phyloP scores from a whole-genome alignment of 2,797 vertebrate species.

The Sitta carolinensis region DNA sequence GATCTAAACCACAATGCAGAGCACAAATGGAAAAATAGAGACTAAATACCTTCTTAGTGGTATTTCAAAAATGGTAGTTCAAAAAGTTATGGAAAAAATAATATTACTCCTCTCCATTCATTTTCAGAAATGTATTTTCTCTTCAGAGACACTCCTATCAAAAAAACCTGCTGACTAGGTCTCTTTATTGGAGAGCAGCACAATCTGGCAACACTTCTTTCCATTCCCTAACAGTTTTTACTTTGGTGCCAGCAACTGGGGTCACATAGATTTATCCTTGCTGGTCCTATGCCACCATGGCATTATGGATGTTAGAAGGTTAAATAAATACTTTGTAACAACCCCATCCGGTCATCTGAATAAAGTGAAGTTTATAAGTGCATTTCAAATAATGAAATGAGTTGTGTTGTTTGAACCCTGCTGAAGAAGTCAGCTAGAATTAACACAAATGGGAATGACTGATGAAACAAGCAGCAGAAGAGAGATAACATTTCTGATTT shows the following conservation, averaged over 20 bases:
- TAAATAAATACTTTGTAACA: slow-evolving; percentile 8
- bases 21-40: neutral
- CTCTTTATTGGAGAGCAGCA: neutral
- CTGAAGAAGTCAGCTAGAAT: neutral
- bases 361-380: neutral
- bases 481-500: neutral
- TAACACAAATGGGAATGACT: neutral
- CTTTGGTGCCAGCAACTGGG: neutral
- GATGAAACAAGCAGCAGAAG: neutral
- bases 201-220: neutral
- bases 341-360: neutral
- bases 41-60: neutral
- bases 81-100: neutral
- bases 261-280: neutral
- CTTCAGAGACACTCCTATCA: neutral
- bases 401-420: neutral
- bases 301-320: neutral
- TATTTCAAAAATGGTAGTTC: neutral
- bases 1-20: neutral
- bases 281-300: neutral
- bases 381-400: neutral
- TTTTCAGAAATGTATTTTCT: neutral
- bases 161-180: neutral
- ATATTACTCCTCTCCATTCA: neutral
- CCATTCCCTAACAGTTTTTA: neutral